phyloP scores from a whole-genome alignment of 2,113 vertebrate genomes.

The Neotragus pygmaeus region DNA sequence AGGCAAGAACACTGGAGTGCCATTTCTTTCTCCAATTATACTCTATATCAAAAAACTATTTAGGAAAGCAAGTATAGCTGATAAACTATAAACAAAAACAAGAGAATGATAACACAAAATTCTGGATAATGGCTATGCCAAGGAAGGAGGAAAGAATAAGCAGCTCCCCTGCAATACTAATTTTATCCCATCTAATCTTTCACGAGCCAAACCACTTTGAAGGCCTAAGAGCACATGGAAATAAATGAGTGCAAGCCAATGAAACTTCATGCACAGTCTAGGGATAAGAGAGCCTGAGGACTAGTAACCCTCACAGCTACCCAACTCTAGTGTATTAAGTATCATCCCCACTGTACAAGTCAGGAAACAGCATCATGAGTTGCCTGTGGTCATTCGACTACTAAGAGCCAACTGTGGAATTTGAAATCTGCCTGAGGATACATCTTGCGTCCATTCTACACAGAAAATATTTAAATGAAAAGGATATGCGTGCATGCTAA shows the following conservation, averaged over 20 bases:
- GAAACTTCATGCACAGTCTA: background rate
- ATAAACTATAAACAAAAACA: background rate
- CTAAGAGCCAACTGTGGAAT: background rate
- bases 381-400: background rate
- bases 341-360: background rate
- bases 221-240: background rate
- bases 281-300: background rate
- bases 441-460: background rate
- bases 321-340: background rate
- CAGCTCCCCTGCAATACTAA: background rate
- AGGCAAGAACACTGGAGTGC: background rate
- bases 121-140: background rate
- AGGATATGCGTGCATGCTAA: background rate
- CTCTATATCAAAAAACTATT: background rate
- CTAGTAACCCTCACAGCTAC: background rate
- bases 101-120: background rate
- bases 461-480: background rate
- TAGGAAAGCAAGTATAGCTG: background rate
- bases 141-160: background rate
- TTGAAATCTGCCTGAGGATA: background rate
- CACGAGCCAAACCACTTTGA: background rate
- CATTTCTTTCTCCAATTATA: background rate
- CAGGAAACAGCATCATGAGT: background rate
- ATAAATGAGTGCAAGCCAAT: background rate
- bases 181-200: background rate